These are phyloP conservation scores for Actenoides hombroni DNA, from an alignment of 2,113 vertebrate genomes.

Conservation along the genomic window DNA sequence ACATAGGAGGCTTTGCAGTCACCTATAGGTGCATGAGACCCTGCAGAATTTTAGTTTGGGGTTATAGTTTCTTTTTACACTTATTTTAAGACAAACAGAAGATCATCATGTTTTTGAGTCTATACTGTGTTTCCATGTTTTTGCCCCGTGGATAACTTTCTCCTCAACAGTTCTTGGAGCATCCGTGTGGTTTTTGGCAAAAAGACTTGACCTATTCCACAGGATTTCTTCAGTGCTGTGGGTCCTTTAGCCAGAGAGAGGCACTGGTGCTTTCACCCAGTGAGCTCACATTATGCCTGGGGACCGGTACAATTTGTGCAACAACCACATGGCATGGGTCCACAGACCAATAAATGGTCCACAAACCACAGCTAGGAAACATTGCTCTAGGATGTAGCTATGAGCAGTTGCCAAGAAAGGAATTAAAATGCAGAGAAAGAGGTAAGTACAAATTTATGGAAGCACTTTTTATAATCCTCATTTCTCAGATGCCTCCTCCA, in stretches of 20 bases:
- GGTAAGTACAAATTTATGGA: not conserved
- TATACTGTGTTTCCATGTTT: fast-evolving
- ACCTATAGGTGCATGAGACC: not conserved
- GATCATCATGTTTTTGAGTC: fast-evolving
- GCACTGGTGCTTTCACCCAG: not conserved
- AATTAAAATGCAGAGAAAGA: not conserved
- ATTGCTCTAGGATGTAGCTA: not conserved
- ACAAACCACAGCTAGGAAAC: not conserved
- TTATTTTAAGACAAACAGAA: not conserved
- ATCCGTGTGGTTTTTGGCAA: not conserved
- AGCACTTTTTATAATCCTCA: not conserved
- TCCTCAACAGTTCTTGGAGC: not conserved
- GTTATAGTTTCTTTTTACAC: not conserved
- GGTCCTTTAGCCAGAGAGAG: not conserved
- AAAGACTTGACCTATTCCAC: not conserved
- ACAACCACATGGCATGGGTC: not conserved
- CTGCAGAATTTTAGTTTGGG: not conserved
- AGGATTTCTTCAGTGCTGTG: not conserved
- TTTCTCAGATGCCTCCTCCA: not conserved
- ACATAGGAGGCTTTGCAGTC: not conserved
- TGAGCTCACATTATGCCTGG: not conserved
- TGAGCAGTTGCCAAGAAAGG: not conserved
- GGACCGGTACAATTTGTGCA: not conserved
- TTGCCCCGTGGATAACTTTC: not conserved
- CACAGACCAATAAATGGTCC: not conserved